Conservation (phyloP, 2,113 vertebrate genomes). For the Ondatra zibethicus region DNA sequence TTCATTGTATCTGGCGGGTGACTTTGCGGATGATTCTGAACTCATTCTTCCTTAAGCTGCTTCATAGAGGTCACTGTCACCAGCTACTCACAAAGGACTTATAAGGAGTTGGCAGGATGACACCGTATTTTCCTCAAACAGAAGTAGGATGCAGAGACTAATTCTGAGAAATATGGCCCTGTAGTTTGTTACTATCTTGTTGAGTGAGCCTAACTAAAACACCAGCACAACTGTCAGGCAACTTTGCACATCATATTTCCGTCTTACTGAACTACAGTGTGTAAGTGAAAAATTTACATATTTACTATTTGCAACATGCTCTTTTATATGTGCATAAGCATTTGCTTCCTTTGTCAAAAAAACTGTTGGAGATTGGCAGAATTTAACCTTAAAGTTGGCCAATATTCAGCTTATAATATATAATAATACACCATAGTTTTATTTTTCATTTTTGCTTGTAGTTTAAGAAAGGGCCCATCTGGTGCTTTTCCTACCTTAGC, state of each 20-base stretch:
- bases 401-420: not conserved
- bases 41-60: constrained; percentile 2
- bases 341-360: constrained; percentile 13
- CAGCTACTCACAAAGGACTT: not conserved
- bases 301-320: not conserved
- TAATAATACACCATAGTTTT: not conserved
- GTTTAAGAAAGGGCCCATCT: not conserved
- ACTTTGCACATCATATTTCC: not conserved
- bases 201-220: not conserved
- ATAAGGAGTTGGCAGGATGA: not conserved
- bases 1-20: not conserved
- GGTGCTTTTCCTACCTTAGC: not conserved
- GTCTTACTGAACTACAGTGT: not conserved
- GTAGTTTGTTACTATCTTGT: not conserved
- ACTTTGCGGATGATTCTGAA: not conserved
- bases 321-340: not conserved
- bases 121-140: not conserved
- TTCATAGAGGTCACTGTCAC: not conserved
- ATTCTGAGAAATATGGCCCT: not conserved
- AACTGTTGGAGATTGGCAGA: constrained; percentile 29
- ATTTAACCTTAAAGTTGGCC: constrained; percentile 3
- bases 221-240: not conserved
- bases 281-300: not conserved
- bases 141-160: not conserved
- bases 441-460: not conserved